Evolutionary conservation across 2,797 vertebrate species (phyloP).

Genomic region (Neoniphon sammara): DNA sequence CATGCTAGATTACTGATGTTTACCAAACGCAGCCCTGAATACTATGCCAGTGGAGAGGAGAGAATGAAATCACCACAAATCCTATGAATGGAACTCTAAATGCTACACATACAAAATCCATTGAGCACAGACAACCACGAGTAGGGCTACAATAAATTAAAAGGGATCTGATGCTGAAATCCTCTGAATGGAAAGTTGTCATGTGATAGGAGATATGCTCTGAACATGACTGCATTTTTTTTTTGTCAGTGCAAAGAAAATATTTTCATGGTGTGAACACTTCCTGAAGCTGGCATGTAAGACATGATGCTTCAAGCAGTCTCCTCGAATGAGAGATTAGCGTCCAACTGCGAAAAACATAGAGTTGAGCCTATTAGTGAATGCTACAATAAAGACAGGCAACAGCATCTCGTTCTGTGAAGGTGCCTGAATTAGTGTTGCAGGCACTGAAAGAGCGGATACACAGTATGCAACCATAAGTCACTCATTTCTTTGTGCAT

Average conservation of each 20-base stretch:
- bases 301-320: conserved; percentile 41
- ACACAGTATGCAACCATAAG: not conserved
- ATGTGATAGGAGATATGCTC: conserved; percentile 11
- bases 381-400: conserved; percentile 17
- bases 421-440: not conserved
- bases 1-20: too few relatives aligned
- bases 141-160: not conserved
- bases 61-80: not conserved
- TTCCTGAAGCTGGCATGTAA: conserved; percentile 32
- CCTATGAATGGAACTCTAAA: not conserved
- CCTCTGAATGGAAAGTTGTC: not conserved
- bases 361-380: conserved; percentile 23
- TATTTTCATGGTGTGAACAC: conserved; percentile 29
- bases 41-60: not conserved
- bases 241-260: conserved; percentile 14
- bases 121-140: not conserved
- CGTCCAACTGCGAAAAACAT: conserved; percentile 23
- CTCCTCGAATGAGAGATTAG: conserved; percentile 35
- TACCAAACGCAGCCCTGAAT: not conserved
- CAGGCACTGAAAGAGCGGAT: not conserved
- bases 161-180: conserved; percentile 13
- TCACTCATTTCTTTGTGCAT: not conserved
- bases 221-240: conserved; percentile 6
- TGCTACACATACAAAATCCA: not conserved
- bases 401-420: conserved; percentile 7